Evolutionary conservation across 1,140 invertebrate genomes (phyloP).

Genomic region (Ectropis grisescens): DNA sequence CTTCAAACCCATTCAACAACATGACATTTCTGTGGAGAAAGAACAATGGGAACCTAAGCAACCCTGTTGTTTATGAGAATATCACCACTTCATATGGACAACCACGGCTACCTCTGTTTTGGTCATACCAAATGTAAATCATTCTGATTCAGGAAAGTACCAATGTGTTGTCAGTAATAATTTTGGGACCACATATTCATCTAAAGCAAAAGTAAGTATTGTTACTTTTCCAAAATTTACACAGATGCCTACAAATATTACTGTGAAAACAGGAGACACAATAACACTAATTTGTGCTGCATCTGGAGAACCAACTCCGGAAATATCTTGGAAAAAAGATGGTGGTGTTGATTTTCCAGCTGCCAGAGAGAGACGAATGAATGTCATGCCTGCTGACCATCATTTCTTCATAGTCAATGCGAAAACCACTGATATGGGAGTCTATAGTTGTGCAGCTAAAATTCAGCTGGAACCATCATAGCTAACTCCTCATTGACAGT

Average conservation of each 20-base stretch:
- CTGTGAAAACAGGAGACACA: slow-evolving; percentile 86
- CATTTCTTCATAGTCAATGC: slow-evolving; percentile 93
- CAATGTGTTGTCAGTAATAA: slow-evolving; percentile 93
- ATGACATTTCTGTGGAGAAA: slow-evolving; percentile 91
- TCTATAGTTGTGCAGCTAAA: slow-evolving; percentile 96
- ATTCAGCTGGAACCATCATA: slow-evolving; percentile 87
- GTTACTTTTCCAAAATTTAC: slow-evolving; percentile 88
- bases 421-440: slow-evolving; percentile 87
- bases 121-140: slow-evolving; percentile 78
- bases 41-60: slow-evolving; percentile 83
- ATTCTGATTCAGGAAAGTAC: slow-evolving; percentile 87
- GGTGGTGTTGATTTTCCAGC: slow-evolving; percentile 96
- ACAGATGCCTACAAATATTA: slow-evolving; percentile 88
- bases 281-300: slow-evolving; percentile 93
- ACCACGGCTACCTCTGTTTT: slow-evolving; percentile 77
- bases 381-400: slow-evolving; percentile 92
- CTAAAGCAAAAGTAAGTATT: slow-evolving; percentile 88
- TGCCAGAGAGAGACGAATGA: slow-evolving; percentile 91
- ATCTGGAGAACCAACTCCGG: slow-evolving; percentile 87
- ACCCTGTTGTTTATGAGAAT: slow-evolving; percentile 56
- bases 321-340: slow-evolving; percentile 95
- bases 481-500: slow-evolving; percentile 93
- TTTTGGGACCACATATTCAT: slow-evolving; percentile 91
- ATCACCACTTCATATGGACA: slow-evolving; percentile 62
- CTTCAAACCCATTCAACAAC: slow-evolving; percentile 69